Percentiles rank a stretch among this genome's conserved stretches.
Evolutionary conservation across 1,140 invertebrate species (phyloP).

Genomic region (Oedothorax gibbosus): DNA sequence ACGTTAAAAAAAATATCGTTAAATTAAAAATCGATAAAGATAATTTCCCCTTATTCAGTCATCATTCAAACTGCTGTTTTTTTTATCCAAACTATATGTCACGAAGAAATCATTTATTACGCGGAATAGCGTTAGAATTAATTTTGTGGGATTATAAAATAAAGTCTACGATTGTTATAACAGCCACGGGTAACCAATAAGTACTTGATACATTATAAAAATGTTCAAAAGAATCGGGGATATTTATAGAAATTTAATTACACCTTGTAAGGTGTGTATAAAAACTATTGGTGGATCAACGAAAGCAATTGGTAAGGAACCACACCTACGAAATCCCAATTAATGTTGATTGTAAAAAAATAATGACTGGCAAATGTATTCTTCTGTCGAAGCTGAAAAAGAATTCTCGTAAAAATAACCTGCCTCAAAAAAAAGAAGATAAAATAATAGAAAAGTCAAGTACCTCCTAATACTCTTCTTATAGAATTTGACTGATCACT

Average conservation of each 20-base stretch:
- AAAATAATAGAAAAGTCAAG: too few species aligned
- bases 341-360: constrained; percentile 49
- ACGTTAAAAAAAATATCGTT: constrained; percentile 51
- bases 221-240: constrained; percentile 22
- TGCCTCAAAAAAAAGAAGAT: not conserved
- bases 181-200: constrained; percentile 50
- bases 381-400: constrained; percentile 24
- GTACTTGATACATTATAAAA: constrained; percentile 56
- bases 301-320: constrained; percentile 48
- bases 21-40: constrained; percentile 54
- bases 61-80: constrained; percentile 55
- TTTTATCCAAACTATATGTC: constrained; percentile 38
- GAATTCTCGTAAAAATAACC: constrained; percentile 27
- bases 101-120: constrained; percentile 55
- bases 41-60: constrained; percentile 49
- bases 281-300: constrained; percentile 48
- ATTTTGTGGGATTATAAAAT: constrained; percentile 54
- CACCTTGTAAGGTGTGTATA: constrained; percentile 35
- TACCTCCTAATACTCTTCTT: too few species aligned
- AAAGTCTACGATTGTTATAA: constrained; percentile 50
- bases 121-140: constrained; percentile 34
- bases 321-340: constrained; percentile 55
- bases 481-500: too few species aligned
- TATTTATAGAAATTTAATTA: constrained; percentile 60
- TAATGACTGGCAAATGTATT: constrained; percentile 29